A percentile compares a stretch with the other conserved stretches of the same genome.
Conservation (phyloP, 2,113 vertebrate species). For the Larimichthys crocea region DNA sequence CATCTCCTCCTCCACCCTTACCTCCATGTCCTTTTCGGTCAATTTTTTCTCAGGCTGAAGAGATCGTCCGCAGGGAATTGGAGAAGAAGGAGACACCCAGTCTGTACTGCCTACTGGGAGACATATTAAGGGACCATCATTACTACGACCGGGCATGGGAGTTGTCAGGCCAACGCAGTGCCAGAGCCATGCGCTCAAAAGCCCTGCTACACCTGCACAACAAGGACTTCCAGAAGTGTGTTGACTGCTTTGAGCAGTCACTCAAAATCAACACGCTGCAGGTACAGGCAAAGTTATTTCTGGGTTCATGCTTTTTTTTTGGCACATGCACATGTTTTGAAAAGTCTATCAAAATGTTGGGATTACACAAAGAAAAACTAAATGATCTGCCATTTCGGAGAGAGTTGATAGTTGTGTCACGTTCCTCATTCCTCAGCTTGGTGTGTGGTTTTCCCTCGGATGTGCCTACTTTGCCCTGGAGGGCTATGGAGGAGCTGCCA, state of each 20-base stretch:
- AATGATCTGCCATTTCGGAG: too few species aligned
- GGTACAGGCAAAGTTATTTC: constrained; percentile 75
- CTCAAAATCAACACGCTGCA: constrained; percentile 93
- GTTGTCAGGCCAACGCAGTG: constrained; percentile 90
- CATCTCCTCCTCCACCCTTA: constrained; percentile 11
- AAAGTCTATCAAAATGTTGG: too few species aligned
- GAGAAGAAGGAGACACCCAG: constrained; percentile 91
- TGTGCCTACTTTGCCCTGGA: constrained; percentile 94
- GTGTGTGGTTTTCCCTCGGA: constrained; percentile 98
- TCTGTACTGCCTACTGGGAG: constrained; percentile 94
- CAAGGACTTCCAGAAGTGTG: constrained; percentile 88
- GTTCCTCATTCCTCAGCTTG: constrained; percentile 82
- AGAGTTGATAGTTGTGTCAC: too few species aligned
- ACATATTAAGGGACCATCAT: constrained; percentile 91
- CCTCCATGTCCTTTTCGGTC: neutral
- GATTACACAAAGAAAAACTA: too few species aligned
- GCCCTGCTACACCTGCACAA: constrained; percentile 92
- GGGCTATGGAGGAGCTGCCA: constrained; percentile 92
- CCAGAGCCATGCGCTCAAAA: constrained; percentile 94
- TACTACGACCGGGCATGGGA: constrained; percentile 96
- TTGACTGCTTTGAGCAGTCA: constrained; percentile 92
- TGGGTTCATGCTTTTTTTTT: neutral
- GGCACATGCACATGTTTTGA: neutral
- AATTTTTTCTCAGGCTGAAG: constrained; percentile 87
- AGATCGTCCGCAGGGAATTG: constrained; percentile 91